Conservation (phyloP, 2,797 vertebrate species). For the Peromyscus melanophrys region DNA sequence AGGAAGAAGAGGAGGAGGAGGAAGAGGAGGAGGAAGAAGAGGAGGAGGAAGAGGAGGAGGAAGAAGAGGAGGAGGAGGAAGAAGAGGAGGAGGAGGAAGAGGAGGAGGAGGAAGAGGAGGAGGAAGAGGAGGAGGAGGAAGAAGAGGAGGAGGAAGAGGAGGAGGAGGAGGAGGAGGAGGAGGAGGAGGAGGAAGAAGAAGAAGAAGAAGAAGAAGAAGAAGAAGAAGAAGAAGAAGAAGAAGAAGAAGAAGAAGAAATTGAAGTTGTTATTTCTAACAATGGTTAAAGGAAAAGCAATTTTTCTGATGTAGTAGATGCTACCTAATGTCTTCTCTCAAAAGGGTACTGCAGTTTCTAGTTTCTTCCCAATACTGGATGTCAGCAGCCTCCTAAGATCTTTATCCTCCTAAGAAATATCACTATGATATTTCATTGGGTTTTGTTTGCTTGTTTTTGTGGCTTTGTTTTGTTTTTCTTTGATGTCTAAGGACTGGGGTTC, state of each 20-base stretch:
- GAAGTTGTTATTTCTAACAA: too few species aligned
- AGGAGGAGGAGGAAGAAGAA: too few species aligned
- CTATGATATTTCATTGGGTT: not conserved
- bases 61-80: too few species aligned
- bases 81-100: not conserved
- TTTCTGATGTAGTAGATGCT: not conserved
- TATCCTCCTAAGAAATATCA: too few species aligned
- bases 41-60: too few species aligned
- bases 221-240: rapidly evolving
- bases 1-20: too few species aligned
- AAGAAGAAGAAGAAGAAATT: not conserved
- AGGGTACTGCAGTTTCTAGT: not conserved
- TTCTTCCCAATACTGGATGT: not conserved
- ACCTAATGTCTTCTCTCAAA: not conserved
- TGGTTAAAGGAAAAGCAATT: not conserved
- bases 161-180: too few species aligned
- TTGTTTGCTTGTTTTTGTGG: not conserved
- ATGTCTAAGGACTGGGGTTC: not conserved
- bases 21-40: not conserved
- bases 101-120: too few species aligned
- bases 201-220: not conserved
- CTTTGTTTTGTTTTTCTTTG: not conserved
- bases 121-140: not conserved
- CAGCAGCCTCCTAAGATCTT: not conserved
- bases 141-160: not conserved